Evolutionary conservation across 2,797 vertebrate species (phyloP).

Genomic region (Mareca strepera): DNA sequence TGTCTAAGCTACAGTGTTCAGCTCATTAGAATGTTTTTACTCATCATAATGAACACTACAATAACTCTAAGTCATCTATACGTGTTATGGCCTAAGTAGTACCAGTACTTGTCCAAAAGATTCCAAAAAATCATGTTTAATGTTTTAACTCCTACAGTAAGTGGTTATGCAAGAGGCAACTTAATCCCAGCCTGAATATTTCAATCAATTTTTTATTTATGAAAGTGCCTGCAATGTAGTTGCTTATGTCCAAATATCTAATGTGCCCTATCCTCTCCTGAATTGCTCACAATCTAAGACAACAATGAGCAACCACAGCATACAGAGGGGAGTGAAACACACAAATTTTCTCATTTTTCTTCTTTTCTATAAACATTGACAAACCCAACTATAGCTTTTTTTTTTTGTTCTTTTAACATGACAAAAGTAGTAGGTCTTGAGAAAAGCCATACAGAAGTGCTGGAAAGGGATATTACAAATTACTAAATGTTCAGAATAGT

Average conservation of each 20-base stretch:
- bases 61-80: neutral
- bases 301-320: neutral
- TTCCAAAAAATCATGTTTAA: neutral
- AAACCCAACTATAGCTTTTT: neutral
- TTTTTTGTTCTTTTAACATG: neutral
- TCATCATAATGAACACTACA: neutral
- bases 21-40: neutral
- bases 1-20: neutral
- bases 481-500: neutral
- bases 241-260: neutral
- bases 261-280: neutral
- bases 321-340: neutral
- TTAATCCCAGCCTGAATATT: neutral
- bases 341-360: neutral
- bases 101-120: neutral
- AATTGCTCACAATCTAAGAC: neutral
- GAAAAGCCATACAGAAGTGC: neutral
- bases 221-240: neutral
- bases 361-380: neutral
- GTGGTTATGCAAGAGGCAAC: neutral
- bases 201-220: neutral
- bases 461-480: neutral
- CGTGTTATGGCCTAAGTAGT: neutral
- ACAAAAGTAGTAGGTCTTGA: neutral
- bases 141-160: neutral